phyloP scores from a whole-genome alignment of 2,113 vertebrate species.

The Cariama cristata region DNA sequence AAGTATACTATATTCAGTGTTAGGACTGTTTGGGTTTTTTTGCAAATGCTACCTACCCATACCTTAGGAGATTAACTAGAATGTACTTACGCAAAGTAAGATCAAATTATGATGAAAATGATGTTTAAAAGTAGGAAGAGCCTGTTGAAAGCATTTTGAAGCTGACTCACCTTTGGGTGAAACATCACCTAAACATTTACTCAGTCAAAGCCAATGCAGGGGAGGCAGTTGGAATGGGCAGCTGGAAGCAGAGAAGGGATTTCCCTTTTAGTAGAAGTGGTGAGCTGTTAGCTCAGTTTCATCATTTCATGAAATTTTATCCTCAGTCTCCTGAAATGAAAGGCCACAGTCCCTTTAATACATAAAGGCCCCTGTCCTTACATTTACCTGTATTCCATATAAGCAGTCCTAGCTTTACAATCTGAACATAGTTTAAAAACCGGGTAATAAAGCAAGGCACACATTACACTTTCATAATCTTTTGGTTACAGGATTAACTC shows the following conservation, averaged over 20 bases:
- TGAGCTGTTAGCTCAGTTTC: background rate
- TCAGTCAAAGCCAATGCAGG: background rate
- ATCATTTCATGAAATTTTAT: background rate
- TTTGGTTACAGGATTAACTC: constrained; percentile 73
- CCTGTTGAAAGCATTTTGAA: background rate
- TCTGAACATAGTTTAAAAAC: background rate
- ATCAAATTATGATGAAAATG: background rate
- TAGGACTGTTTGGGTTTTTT: background rate
- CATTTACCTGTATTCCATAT: background rate
- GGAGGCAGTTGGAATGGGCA: background rate
- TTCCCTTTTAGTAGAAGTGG: background rate
- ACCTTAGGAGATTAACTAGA: background rate
- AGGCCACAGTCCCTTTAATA: background rate
- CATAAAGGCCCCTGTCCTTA: background rate
- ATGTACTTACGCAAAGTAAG: background rate
- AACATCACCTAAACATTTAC: background rate
- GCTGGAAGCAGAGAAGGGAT: background rate
- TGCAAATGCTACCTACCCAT: background rate
- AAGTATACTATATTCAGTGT: background rate
- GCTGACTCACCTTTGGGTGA: background rate
- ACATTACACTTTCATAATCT: background rate
- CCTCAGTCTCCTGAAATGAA: background rate
- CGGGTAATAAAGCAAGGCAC: background rate
- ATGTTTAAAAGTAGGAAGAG: background rate
- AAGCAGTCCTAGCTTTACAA: background rate